Conservation (phyloP, 2,888 invertebrate species). For the Drosophila paucipuncta region DNA sequence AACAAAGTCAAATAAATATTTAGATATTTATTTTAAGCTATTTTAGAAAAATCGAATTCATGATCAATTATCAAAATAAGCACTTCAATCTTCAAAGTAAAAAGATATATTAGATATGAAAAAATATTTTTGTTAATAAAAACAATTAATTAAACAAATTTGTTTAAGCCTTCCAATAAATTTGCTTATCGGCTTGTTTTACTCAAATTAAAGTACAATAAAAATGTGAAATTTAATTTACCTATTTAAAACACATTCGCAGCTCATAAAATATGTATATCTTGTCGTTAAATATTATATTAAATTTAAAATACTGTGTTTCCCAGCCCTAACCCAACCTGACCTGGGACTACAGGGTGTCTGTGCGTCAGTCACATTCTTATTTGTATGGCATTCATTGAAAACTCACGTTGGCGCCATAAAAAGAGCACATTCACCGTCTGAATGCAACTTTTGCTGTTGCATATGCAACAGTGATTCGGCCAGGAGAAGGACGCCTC, state of each 20-base stretch:
- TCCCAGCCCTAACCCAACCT: background rate
- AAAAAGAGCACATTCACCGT: constrained; percentile 35
- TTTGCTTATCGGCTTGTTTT: rapidly evolving
- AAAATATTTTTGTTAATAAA: background rate
- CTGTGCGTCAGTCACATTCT: background rate
- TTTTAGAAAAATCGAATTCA: background rate
- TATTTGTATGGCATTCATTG: constrained; percentile 19
- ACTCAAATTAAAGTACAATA: background rate
- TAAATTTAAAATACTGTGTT: background rate
- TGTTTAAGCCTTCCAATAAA: background rate
- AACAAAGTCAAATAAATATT: background rate
- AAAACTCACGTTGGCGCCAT: constrained; percentile 14
- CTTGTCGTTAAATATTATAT: background rate
- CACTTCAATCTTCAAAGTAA: background rate
- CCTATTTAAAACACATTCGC: background rate
- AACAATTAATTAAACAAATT: background rate
- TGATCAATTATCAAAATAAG: background rate
- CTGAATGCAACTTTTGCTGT: constrained; percentile 55
- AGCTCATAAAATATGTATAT: background rate
- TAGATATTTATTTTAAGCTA: background rate
- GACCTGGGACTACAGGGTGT: background rate
- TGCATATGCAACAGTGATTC: constrained; percentile 20
- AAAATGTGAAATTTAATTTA: background rate
- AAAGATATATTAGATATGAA: background rate
- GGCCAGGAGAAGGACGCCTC: constrained; percentile 16